Evolutionary conservation across 2,113 vertebrate genomes (phyloP).

Genomic region (Regulus satrapa): DNA sequence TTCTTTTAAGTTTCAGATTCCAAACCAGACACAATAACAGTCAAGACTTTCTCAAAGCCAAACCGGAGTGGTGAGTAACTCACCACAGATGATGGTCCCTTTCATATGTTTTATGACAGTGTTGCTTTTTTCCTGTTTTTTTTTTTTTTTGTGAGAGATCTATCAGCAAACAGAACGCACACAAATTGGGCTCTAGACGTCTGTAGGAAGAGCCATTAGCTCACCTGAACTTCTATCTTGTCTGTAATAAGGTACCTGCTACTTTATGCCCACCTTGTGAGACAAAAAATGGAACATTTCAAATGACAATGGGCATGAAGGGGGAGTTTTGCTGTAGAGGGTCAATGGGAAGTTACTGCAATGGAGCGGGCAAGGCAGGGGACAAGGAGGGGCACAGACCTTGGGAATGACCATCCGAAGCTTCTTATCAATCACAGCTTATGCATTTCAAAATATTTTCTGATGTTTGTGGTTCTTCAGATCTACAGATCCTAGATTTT

Average conservation of each 20-base stretch:
- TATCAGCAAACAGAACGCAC: not conserved
- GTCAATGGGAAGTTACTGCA: not conserved
- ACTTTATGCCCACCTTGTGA: not conserved
- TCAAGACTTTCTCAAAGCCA: not conserved
- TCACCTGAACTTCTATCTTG: not conserved
- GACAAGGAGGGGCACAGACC: not conserved
- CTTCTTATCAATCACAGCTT: not conserved
- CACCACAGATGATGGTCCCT: not conserved
- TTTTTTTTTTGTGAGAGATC: not conserved
- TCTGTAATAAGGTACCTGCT: not conserved
- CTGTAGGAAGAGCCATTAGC: not conserved
- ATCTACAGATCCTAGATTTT: not conserved
- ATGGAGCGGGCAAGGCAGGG: not conserved
- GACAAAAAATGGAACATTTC: not conserved
- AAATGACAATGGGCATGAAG: not conserved
- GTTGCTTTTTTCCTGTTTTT: not conserved
- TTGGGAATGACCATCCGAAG: not conserved
- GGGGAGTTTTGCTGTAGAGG: not conserved
- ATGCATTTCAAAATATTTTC: not conserved
- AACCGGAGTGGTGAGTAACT: not conserved
- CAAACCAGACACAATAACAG: not conserved
- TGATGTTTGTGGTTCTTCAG: not conserved
- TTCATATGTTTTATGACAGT: not conserved
- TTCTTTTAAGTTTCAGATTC: not conserved
- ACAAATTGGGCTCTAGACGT: not conserved